Percentiles rank a stretch among this genome's conserved stretches.
Evolutionary conservation across 2,888 invertebrate genomes (phyloP).

Genomic region (Tetanocera ferruginea): DNA sequence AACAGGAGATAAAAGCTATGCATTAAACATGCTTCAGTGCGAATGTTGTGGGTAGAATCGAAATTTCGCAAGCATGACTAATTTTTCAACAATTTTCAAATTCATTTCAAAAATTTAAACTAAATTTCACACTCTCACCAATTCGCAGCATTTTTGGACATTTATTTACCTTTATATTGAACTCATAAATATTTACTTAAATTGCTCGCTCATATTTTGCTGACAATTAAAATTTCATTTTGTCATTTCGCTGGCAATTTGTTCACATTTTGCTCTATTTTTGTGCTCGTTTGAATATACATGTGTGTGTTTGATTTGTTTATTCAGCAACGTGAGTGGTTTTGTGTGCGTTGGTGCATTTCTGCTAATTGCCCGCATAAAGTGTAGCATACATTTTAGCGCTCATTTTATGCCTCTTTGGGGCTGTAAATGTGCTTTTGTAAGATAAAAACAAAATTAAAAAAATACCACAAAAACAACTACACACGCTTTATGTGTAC

Average conservation of each 20-base stretch:
- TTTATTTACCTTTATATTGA: not conserved
- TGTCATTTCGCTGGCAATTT: not conserved
- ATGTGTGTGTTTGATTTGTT: not conserved
- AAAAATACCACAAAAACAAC: not conserved
- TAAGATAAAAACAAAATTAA: not conserved
- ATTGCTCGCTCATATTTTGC: not conserved
- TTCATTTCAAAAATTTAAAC: not conserved
- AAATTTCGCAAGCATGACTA: no score
- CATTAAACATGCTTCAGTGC: no score
- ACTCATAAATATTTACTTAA: no score
- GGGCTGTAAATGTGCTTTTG: not conserved
- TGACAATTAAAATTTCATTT: not conserved
- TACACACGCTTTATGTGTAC: not conserved
- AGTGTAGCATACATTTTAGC: not conserved
- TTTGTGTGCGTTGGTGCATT: not conserved
- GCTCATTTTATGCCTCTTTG: not conserved
- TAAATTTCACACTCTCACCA: not conserved
- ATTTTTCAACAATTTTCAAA: no score
- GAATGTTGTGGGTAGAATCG: no score
- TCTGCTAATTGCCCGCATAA: conserved; percentile 15
- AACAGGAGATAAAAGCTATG: no score
- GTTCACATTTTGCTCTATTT: not conserved
- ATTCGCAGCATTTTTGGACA: not conserved
- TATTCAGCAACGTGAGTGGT: not conserved
- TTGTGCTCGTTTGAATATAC: not conserved